These are phyloP conservation scores for Hydroisotoma schaefferi DNA, from an alignment of 2,888 invertebrate genomes.

Conservation along the genomic window DNA sequence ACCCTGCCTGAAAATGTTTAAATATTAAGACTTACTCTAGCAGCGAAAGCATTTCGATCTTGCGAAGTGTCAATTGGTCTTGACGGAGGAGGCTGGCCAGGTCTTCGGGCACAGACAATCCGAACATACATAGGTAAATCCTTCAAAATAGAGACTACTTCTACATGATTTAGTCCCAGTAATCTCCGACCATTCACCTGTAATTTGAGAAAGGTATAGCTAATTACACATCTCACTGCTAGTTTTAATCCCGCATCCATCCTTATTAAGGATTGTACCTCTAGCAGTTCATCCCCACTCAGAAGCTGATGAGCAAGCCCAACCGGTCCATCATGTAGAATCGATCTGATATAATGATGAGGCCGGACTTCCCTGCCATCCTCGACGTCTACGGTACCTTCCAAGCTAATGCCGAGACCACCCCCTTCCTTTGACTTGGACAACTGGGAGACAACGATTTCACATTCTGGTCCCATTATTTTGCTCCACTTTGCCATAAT, in stretches of 20 bases:
- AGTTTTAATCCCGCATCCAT: neutral
- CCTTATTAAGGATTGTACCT: constrained; percentile 53
- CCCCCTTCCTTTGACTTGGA: constrained; percentile 86
- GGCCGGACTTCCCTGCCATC: constrained; percentile 94
- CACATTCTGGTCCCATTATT: constrained; percentile 71
- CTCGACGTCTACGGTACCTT: constrained; percentile 98
- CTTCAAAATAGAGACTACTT: constrained; percentile 89
- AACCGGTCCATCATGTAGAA: constrained; percentile 95
- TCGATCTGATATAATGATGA: constrained; percentile 92
- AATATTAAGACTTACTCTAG: constrained; percentile 59
- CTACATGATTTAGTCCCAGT: constrained; percentile 88
- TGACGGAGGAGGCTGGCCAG: constrained; percentile 56
- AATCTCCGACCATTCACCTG: constrained; percentile 76
- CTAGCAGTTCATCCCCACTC: constrained; percentile 91
- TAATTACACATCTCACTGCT: neutral
- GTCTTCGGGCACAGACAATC: constrained; percentile 77
- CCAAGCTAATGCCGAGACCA: constrained; percentile 93
- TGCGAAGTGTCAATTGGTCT: constrained; percentile 73
- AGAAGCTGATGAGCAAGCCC: constrained; percentile 82
- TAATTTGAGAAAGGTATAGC: too few relatives aligned
- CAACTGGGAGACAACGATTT: constrained; percentile 88
- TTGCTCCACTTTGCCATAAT: constrained; percentile 79
- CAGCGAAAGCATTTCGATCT: constrained; percentile 72
- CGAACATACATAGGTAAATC: constrained; percentile 84
- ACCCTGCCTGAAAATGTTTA: constrained; percentile 6